Evolutionary conservation across 1,140 invertebrate species (phyloP), one percentile per base, ranked within the genome.

Genomic region (Schlechtendalia chinensis): DNA sequence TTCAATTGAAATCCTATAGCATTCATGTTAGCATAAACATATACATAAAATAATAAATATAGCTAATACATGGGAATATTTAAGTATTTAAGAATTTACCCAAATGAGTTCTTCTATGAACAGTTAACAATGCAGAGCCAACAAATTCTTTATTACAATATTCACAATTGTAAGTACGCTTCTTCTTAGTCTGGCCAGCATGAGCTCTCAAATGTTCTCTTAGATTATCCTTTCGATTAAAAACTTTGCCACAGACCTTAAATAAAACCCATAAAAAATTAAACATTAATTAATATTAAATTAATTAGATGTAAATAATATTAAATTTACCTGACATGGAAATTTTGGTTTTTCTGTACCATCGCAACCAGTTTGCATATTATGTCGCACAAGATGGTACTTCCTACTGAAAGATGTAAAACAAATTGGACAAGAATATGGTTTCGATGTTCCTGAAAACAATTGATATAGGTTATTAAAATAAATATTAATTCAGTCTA

Each of bases 141-240:
- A 89, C 89, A 83, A 93, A 93, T 83, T 91, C 89, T 83, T 92
- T 92, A 69, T 88, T 85, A 85, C 93, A 94, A 83, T 88, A 88
- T 82, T 88, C 86, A 85, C 92, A 93, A 81, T 85, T 86, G 71
- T 89, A 90, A 61, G 89, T 89, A 45, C 91, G 91, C 82, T 90
- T 91, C 80, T 89, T 87, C 24, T 90, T 89, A 16, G 88, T 87
- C 82, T 90, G 88, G 12, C 91, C 91, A 47, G 91, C 88, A 85
- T 94, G 93, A 59, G 88, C 89, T 80, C 91, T 88, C 24, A 93
- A 86, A 87, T 94, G 93, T 82, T 92, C 91, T 17, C 91, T 87
- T 74, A 93, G 85, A 86, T 93, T 93, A 84, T 93, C 92, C 83
- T 92, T 91, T n/a, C 92, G 88, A 65, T 89, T 90, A 83, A 93